Conservation (phyloP, 2,797 vertebrate genomes). For the Glossophaga mutica region DNA sequence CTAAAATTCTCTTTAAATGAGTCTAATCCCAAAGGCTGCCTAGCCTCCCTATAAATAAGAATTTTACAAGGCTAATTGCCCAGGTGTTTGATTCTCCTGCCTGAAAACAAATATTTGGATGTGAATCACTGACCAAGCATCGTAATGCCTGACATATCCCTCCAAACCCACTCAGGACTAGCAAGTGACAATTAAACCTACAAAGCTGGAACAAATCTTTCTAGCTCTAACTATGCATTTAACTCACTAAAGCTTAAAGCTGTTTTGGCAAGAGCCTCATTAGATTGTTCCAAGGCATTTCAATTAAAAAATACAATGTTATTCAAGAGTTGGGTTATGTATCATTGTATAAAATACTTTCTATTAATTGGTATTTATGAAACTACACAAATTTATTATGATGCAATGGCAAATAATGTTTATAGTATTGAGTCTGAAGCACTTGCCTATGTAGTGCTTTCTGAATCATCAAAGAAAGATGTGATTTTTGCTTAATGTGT, state of each 20-base stretch:
- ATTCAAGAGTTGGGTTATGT: background rate
- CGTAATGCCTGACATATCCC: background rate
- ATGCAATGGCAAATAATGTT: background rate
- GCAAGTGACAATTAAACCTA: background rate
- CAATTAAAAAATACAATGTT: background rate
- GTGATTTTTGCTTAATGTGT: background rate
- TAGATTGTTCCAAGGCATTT: background rate
- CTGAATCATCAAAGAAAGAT: background rate
- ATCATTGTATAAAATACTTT: background rate
- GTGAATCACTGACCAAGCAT: constrained; percentile 41
- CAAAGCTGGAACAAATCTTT: background rate
- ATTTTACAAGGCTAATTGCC: background rate
- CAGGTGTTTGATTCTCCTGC: constrained; percentile 26
- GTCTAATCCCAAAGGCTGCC: background rate
- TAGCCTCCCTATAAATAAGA: background rate
- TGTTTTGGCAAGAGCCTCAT: background rate
- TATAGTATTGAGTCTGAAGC: background rate
- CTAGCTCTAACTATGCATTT: background rate
- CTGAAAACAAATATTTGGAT: constrained; percentile 42
- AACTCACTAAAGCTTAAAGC: background rate
- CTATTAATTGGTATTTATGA: background rate
- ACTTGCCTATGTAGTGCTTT: background rate
- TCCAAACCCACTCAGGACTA: background rate
- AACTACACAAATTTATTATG: background rate
- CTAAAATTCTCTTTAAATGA: background rate